Evolutionary conservation across 2,113 vertebrate genomes (phyloP).

Genomic region (Probosciger aterrimus): DNA sequence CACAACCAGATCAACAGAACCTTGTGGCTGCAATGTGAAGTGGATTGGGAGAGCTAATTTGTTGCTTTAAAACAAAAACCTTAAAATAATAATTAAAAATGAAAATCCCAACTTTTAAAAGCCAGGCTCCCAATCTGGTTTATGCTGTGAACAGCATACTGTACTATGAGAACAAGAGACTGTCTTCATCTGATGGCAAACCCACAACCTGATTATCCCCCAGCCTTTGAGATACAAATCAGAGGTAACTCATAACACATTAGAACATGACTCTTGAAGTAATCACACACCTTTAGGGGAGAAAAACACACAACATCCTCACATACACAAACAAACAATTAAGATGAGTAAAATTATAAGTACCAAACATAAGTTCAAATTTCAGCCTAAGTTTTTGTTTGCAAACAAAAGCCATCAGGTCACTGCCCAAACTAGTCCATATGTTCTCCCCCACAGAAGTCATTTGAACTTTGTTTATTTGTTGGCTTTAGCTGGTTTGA

Average conservation of each 20-base stretch:
- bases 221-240: neutral
- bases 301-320: neutral
- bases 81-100: neutral
- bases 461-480: neutral
- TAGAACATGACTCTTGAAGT: neutral
- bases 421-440: neutral
- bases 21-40: neutral
- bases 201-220: neutral
- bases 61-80: neutral
- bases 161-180: neutral
- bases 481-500: neutral
- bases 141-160: neutral
- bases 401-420: neutral
- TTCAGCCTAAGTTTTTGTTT: neutral
- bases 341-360: neutral
- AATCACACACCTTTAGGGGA: neutral
- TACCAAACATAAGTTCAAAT: neutral
- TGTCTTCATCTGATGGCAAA: neutral
- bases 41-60: neutral
- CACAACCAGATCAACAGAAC: neutral
- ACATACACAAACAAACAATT: neutral
- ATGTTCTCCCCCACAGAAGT: neutral
- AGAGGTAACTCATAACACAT: neutral
- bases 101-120: neutral
- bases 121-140: neutral